Evolutionary conservation across 2,888 invertebrate species (phyloP).

Genomic region (Temnothorax rugatulus): DNA sequence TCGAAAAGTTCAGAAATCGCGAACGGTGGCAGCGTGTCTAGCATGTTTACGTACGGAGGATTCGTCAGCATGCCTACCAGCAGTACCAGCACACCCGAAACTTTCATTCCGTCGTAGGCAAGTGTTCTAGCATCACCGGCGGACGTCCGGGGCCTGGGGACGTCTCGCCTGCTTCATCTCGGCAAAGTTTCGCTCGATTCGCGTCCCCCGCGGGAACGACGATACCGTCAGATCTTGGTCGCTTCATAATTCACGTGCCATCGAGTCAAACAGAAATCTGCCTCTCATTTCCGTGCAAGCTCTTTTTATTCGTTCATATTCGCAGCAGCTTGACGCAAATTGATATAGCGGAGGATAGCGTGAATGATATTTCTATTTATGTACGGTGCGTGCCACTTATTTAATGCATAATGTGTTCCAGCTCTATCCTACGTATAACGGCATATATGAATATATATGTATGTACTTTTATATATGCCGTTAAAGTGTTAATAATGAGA

Average conservation of each 20-base stretch:
- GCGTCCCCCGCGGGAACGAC: conserved; percentile 26
- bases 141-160: conserved; percentile 6
- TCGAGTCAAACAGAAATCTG: conserved; percentile 50
- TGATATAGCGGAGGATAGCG: not conserved
- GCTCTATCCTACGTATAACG: not conserved
- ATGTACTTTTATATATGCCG: not conserved
- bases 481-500: conserved; percentile 8
- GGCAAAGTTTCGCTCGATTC: conserved; percentile 25
- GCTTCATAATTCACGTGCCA: conserved; percentile 58
- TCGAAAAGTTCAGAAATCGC: conserved; percentile 46
- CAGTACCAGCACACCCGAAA: conserved; percentile 15
- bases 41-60: conserved; percentile 24
- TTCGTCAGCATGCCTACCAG: conserved; percentile 20
- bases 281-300: not conserved
- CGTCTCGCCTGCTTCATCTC: conserved; percentile 26
- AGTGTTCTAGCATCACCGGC: conserved; percentile 1
- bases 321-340: not conserved
- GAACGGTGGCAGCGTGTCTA: not conserved
- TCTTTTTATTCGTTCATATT: conserved; percentile 10
- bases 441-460: not conserved
- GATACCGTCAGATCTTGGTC: conserved; percentile 46
- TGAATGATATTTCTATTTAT: not conserved
- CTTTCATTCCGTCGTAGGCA: conserved; percentile 18
- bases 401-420: not conserved
- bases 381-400: not conserved